These are phyloP conservation scores for Mesoligia furuncula DNA, from an alignment of 2,888 invertebrate species.

Conservation along the genomic window DNA sequence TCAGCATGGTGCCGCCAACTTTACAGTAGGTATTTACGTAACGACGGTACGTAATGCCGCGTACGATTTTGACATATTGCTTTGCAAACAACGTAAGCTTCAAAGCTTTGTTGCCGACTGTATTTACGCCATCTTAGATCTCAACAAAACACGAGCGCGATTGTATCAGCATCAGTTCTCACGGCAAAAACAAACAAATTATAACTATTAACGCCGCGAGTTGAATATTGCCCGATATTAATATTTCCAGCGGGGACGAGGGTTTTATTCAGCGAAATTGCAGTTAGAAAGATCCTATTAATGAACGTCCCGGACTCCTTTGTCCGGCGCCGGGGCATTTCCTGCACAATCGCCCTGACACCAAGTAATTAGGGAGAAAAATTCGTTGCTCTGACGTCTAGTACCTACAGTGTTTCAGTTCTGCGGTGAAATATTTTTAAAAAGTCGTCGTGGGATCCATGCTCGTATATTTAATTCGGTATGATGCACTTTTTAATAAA, in stretches of 20 bases:
- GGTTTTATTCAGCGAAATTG: slow-evolving; percentile 89
- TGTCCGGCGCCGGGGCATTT: slow-evolving; percentile 86
- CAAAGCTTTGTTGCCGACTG: slow-evolving; percentile 60
- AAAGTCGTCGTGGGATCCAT: slow-evolving; percentile 52
- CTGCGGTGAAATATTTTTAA: slow-evolving; percentile 73
- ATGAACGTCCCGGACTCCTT: slow-evolving; percentile 88
- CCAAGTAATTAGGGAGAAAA: slow-evolving; percentile 90
- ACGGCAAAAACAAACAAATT: slow-evolving; percentile 82
- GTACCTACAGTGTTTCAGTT: slow-evolving; percentile 78
- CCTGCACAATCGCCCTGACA: slow-evolving; percentile 89
- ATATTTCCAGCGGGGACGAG: slow-evolving; percentile 83
- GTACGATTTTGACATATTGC: slow-evolving; percentile 66
- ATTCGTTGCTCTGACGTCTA: slow-evolving; percentile 85
- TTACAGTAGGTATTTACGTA: slow-evolving; percentile 63
- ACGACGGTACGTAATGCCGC: slow-evolving; percentile 64
- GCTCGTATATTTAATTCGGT: slow-evolving; percentile 37
- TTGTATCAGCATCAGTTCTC: slow-evolving; percentile 58
- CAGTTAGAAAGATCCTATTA: slow-evolving; percentile 90
- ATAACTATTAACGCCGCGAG: slow-evolving; percentile 82
- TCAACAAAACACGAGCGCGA: slow-evolving; percentile 61
- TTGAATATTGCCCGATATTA: slow-evolving; percentile 87
- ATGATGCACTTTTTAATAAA: slow-evolving; percentile 46
- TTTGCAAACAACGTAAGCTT: slow-evolving; percentile 61
- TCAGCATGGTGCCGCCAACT: slow-evolving; percentile 62
- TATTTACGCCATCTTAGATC: slow-evolving; percentile 54